Conservation (phyloP, 2,888 invertebrate genomes). For the Ferrisia virgata region DNA sequence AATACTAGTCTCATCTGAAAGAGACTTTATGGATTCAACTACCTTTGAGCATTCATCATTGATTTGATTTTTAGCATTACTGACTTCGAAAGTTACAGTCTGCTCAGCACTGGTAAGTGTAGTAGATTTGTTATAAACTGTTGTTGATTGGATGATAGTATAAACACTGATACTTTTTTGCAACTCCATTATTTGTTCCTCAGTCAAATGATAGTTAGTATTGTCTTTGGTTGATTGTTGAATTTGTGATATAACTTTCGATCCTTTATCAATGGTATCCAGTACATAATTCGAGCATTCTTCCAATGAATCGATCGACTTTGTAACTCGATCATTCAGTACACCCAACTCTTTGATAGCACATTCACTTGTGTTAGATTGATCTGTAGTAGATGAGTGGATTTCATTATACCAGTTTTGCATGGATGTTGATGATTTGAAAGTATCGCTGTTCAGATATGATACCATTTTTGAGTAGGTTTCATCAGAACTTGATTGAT, state of each 20-base stretch:
- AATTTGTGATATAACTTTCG: not conserved
- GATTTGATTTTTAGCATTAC: not conserved
- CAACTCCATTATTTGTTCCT: not conserved
- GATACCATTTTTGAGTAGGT: not conserved
- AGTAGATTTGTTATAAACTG: not conserved
- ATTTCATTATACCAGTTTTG: not conserved
- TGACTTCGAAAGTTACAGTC: not conserved
- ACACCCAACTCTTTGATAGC: not conserved
- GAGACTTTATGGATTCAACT: not conserved
- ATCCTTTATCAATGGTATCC: not conserved
- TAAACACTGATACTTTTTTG: not conserved
- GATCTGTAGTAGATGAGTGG: not conserved
- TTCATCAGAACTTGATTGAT: not conserved
- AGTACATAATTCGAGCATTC: not conserved
- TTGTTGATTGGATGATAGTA: not conserved
- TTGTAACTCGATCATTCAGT: not conserved
- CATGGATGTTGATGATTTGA: not conserved
- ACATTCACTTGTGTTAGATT: not conserved
- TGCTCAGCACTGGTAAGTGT: not conserved
- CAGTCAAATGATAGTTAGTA: not conserved
- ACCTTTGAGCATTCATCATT: not conserved
- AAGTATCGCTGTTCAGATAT: not conserved
- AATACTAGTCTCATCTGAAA: conserved; percentile 7
- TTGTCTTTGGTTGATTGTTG: not conserved
- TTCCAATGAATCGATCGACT: not conserved